Evolutionary conservation across 1,140 invertebrate genomes (phyloP).

Genomic region (Batillaria attramentaria): DNA sequence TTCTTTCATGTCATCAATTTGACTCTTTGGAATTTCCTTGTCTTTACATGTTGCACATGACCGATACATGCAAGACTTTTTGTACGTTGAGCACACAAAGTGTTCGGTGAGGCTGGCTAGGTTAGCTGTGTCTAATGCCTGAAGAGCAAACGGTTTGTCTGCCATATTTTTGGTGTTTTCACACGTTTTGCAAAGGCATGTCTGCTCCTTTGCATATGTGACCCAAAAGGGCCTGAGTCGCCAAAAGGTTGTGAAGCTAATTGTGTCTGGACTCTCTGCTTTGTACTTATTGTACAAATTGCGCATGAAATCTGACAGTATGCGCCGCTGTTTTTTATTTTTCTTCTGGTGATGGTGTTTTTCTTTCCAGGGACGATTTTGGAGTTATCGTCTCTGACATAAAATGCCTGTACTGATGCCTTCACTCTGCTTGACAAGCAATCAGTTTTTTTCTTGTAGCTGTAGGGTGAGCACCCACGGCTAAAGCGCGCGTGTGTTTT

Average conservation of each 20-base stretch:
- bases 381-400: conserved; percentile 42
- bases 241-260: conserved; percentile 42
- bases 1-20: neutral
- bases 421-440: neutral
- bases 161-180: conserved; percentile 40
- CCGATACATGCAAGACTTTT: conserved; percentile 41
- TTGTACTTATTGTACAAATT: conserved; percentile 38
- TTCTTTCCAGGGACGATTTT: conserved; percentile 35
- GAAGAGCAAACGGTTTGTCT: conserved; percentile 10
- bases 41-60: conserved; percentile 40
- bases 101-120: neutral
- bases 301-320: conserved; percentile 30
- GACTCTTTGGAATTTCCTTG: conserved; percentile 13
- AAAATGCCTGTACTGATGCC: conserved; percentile 24
- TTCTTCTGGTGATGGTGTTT: conserved; percentile 35
- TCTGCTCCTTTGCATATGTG: conserved; percentile 32
- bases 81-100: conserved; percentile 22
- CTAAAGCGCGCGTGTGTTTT: neutral
- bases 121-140: conserved; percentile 21
- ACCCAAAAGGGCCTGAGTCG: conserved; percentile 41
- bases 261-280: conserved; percentile 33
- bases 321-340: conserved; percentile 40
- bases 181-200: conserved; percentile 41
- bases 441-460: neutral
- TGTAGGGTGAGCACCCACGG: neutral